phyloP scores from a whole-genome alignment of 2,888 invertebrate genomes.

The Euspilapteryx auroguttella region DNA sequence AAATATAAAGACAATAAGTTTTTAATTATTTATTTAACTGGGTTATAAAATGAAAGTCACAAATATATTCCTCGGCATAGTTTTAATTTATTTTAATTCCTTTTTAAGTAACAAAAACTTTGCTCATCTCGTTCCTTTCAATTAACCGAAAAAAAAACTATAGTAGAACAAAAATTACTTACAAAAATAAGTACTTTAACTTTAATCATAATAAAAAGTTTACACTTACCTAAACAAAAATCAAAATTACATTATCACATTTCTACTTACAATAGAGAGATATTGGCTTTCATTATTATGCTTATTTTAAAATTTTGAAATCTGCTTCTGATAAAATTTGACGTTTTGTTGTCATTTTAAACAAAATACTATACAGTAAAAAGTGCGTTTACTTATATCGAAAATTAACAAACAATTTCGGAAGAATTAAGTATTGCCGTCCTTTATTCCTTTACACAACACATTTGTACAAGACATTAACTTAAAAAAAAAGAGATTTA shows the following conservation, averaged over 20 bases:
- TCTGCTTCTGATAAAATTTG: constrained; percentile 21
- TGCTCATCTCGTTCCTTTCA: constrained; percentile 41
- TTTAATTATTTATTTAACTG: constrained; percentile 12
- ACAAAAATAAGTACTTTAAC: constrained; percentile 42
- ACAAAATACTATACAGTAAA: constrained; percentile 29
- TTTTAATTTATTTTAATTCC: constrained; percentile 58
- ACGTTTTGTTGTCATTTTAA: constrained; percentile 26
- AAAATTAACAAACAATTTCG: constrained; percentile 34
- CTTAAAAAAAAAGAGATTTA: constrained; percentile 27
- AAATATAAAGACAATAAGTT: constrained; percentile 25
- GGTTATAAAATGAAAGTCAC: neutral
- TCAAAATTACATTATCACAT: constrained; percentile 60
- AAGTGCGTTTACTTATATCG: constrained; percentile 17
- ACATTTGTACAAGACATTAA: constrained; percentile 38
- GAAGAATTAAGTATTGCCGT: constrained; percentile 52
- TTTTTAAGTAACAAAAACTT: constrained; percentile 59
- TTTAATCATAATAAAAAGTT: constrained; percentile 47
- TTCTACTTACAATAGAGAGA: constrained; percentile 62
- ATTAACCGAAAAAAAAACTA: constrained; percentile 39
- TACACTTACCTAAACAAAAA: constrained; percentile 41
- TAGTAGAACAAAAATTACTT: constrained; percentile 25
- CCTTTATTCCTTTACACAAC: constrained; percentile 15
- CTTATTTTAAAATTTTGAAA: constrained; percentile 1
- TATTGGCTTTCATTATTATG: constrained; percentile 38
- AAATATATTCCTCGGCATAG: constrained; percentile 49